Evolutionary conservation across 2,797 vertebrate genomes (phyloP), one percentile per base, ranked within the genome.

Genomic region (Aotus griseimembra): DNA sequence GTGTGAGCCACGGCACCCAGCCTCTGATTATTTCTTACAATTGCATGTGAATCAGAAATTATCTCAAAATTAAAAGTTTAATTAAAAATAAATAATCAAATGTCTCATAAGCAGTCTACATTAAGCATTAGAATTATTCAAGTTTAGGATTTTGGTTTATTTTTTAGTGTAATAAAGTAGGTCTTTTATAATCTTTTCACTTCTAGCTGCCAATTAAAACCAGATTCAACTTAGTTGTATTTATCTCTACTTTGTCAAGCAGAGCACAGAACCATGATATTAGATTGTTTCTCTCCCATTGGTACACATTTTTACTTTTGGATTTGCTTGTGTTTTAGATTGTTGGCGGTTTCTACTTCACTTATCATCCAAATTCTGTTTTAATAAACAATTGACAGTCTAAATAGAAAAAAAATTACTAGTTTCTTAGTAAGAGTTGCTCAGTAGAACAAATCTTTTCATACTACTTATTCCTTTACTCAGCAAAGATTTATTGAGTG

Each of bases 241-340:
- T 88, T n/a, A 39, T 88, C 89, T 94, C 28, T 79, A 94, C 90
- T 30, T 79, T 90, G 41, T 36, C 41, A 83, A 80, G 10, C 39
- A 82, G 92, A 84, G 30, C 55, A 94, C 46, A 48, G 46, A 92
- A 55, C 10, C 2, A 48, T 81, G 39, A 28, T 73, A n/a, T 93
- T 88, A n/a, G 24, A 52, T 58, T 50, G 41, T 55, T 94, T 89
- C 30, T 86, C 48, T 82, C 89, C 36, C 7, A 57, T 46, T 7
- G n/a, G 30, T 79, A n/a, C 24, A 28, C 93, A 15, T 52, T 91
- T 95, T 90, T 58, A 90, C n/a, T 83, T 73, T 96, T n/a, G 24
- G 48, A 48, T 46, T 58, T 67, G 86, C 12, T 46, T 88, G 30
- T 82, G 72, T n/a, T 93, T 77, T 72, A 24, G 58, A 95, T 70